Percentiles rank a stretch among this genome's conserved stretches.
Conservation (phyloP, 1,140 invertebrate species). For the Kradibia gibbosae region DNA sequence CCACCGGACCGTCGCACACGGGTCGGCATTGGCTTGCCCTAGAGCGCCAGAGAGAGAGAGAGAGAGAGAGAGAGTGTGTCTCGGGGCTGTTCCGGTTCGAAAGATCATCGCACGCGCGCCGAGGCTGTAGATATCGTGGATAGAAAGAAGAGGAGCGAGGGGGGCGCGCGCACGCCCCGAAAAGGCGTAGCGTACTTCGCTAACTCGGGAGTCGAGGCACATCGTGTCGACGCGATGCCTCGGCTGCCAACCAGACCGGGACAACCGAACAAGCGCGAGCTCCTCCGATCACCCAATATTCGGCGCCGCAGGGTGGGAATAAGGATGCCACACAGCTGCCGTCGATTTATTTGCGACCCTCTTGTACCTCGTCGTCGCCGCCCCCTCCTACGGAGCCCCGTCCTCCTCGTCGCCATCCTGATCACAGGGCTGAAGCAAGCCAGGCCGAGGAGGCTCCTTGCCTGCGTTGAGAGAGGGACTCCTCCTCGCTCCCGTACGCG, state of each 20-base stretch:
- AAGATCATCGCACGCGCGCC: too few relatives aligned
- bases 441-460: too few relatives aligned
- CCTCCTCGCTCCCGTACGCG: too few relatives aligned
- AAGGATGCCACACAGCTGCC: neutral
- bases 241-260: neutral
- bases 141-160: neutral
- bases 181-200: neutral
- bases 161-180: conserved; percentile 1
- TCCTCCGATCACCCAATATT: conserved; percentile 26
- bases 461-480: too few relatives aligned
- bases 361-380: neutral
- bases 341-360: neutral
- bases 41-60: neutral
- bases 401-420: too few relatives aligned
- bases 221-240: neutral
- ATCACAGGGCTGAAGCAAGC: too few relatives aligned
- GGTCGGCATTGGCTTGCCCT: too few relatives aligned
- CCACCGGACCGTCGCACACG: neutral
- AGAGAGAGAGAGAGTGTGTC: neutral
- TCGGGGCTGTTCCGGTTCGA: too few relatives aligned
- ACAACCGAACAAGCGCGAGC: neutral
- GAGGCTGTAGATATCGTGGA: too few relatives aligned
- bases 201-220: neutral
- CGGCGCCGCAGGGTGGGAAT: neutral
- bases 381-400: neutral